phyloP scores from a whole-genome alignment of 2,797 vertebrate species.

The Neostethus bicornis region DNA sequence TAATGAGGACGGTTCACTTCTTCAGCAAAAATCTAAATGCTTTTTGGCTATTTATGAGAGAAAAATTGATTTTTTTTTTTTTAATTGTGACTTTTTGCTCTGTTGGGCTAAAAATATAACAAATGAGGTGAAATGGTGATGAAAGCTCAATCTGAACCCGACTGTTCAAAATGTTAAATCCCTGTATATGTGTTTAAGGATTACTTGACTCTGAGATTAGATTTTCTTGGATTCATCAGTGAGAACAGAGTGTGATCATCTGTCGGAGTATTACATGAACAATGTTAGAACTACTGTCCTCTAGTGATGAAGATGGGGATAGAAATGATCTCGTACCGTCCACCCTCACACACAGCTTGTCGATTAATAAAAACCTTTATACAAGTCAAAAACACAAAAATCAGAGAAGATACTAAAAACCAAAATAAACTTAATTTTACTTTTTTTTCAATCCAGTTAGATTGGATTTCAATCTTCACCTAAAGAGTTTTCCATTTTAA shows the following conservation, averaged over 20 bases:
- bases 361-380: too few relatives aligned
- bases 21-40: not conserved
- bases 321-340: too few relatives aligned
- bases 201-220: slow-evolving; percentile 56
- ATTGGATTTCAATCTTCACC: too few relatives aligned
- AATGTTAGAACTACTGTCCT: not conserved
- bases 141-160: slow-evolving; percentile 28
- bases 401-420: too few relatives aligned
- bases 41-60: not conserved
- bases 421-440: too few relatives aligned
- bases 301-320: not conserved
- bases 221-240: slow-evolving; percentile 59
- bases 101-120: not conserved
- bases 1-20: too few relatives aligned
- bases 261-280: not conserved
- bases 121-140: slow-evolving; percentile 16
- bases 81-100: not conserved
- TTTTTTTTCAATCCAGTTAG: too few relatives aligned
- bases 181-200: slow-evolving; percentile 34
- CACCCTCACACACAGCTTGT: too few relatives aligned
- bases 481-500: too few relatives aligned
- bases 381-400: too few relatives aligned
- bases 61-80: not conserved
- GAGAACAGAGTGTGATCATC: slow-evolving; percentile 22
- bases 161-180: slow-evolving; percentile 46